Evolutionary conservation across 2,113 vertebrate genomes (phyloP).

Genomic region (Ibidorhyncha struthersii): DNA sequence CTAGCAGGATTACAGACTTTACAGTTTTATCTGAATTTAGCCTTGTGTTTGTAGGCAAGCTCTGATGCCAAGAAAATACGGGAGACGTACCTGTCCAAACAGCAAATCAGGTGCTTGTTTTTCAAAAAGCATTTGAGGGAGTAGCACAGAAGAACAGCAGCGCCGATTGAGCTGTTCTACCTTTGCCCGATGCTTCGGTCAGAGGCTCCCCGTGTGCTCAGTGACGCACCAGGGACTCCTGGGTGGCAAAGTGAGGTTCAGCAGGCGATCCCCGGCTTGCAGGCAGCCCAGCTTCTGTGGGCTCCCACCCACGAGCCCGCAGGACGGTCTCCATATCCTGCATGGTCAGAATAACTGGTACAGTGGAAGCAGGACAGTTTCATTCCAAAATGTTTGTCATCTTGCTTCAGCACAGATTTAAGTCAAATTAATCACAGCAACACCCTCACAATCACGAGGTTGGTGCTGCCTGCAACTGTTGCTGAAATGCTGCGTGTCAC

Average conservation of each 20-base stretch:
- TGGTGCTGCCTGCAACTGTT: background rate
- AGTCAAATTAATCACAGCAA: background rate
- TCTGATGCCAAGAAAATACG: no score
- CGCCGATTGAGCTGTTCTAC: background rate
- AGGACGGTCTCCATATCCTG: background rate
- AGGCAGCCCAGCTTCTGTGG: no score
- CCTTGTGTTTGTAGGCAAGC: accelerated
- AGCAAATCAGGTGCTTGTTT: accelerated
- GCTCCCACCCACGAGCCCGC: background rate
- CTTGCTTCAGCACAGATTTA: background rate
- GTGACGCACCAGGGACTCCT: background rate
- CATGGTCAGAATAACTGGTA: no score
- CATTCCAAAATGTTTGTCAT: background rate
- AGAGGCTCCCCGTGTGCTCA: background rate
- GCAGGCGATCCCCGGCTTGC: accelerated
- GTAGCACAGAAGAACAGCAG: background rate
- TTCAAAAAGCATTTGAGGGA: background rate
- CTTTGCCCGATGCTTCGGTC: accelerated
- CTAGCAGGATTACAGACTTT: background rate
- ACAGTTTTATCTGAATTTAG: background rate
- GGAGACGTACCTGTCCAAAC: background rate
- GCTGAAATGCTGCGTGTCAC: background rate
- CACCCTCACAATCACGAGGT: background rate
- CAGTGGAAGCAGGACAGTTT: background rate
- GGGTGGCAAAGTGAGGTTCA: background rate